Percentiles rank a stretch among this genome's conserved stretches.
These are phyloP conservation scores for Xenopus tropicalis DNA, from an alignment of 2,113 vertebrate genomes.

Conservation along the genomic window UCB_Xtro_10.0 CM004443.2:52446501-52447000, in stretches of 20 bases:
- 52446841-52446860: slow-evolving; percentile 24
- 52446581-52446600: too few relatives aligned
- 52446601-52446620: too few relatives aligned
- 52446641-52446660: too few relatives aligned
- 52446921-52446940: slow-evolving; percentile 40
- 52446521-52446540: too few relatives aligned
- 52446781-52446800: neutral
- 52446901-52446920: slow-evolving; percentile 34
- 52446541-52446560: too few relatives aligned
- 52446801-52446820: neutral
- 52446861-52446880: slow-evolving; percentile 30
- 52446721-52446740: neutral
- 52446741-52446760: neutral
- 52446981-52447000: slow-evolving; percentile 26
- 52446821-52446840: slow-evolving; percentile 33
- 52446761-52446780: neutral
- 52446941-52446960: slow-evolving; percentile 30
- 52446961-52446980: slow-evolving; percentile 42
- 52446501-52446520: too few relatives aligned
- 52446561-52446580: too few relatives aligned
- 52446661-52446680: too few relatives aligned
- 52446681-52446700: too few relatives aligned
- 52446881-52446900: slow-evolving; percentile 38
- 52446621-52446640: too few relatives aligned
- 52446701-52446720: too few relatives aligned